Percentiles rank a stretch among this genome's conserved stretches.
These are phyloP conservation scores for Papilio helenus DNA, from an alignment of 1,140 invertebrate genomes.

Conservation along the genomic window DNA sequence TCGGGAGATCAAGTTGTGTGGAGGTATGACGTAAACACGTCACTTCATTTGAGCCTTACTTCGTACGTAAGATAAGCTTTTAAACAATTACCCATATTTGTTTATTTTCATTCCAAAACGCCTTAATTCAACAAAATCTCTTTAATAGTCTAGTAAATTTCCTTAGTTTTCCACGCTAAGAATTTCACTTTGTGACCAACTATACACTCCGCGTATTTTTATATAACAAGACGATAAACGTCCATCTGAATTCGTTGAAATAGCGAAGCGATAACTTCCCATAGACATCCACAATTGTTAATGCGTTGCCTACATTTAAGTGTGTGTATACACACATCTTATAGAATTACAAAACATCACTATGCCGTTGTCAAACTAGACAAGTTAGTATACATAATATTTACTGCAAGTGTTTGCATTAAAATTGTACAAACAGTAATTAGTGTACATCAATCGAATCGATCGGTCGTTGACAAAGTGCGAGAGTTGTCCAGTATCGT, in stretches of 20 bases:
- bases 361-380: not conserved
- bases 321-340: too few species aligned
- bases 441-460: slow-evolving; percentile 12
- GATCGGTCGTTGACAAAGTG: slow-evolving; percentile 23
- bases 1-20: not conserved
- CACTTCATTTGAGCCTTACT: not conserved
- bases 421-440: not conserved
- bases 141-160: not conserved
- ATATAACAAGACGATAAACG: too few species aligned
- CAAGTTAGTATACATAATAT: not conserved
- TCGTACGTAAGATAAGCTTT: not conserved
- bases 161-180: too few species aligned
- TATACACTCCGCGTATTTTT: too few species aligned
- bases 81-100: not conserved
- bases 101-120: not conserved
- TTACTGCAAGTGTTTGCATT: not conserved
- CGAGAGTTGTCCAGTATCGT: not conserved
- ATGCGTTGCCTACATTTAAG: too few species aligned
- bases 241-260: too few species aligned
- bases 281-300: too few species aligned
- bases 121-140: not conserved
- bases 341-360: not conserved
- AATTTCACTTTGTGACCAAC: too few species aligned
- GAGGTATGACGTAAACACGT: not conserved
- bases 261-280: too few species aligned